phyloP scores from a whole-genome alignment of 2,797 vertebrate genomes.

The Pangasius larnaudii region DNA sequence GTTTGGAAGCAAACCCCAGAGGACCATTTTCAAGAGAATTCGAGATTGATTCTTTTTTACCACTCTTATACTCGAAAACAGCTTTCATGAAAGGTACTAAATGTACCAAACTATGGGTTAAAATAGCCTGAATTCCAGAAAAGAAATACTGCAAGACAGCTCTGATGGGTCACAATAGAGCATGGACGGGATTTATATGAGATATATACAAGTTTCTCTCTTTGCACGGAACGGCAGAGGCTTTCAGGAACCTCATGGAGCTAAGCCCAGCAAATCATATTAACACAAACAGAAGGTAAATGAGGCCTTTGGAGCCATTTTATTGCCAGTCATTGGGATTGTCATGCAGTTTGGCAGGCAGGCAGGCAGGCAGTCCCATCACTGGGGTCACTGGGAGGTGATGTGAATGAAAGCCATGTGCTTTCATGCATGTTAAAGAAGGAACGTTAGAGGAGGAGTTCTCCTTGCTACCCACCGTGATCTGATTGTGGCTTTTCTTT shows the following conservation, averaged over 20 bases:
- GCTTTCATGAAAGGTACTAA: not conserved
- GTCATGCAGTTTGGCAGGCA: constrained; percentile 45
- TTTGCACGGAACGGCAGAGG: not conserved
- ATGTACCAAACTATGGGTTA: not conserved
- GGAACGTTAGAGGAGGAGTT: constrained; percentile 26
- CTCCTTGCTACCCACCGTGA: not conserved
- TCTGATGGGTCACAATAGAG: not conserved
- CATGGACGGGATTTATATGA: not conserved
- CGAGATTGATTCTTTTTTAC: not conserved
- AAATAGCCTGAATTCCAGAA: not conserved
- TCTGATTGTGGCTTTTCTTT: constrained; percentile 15
- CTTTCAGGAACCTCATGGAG: constrained; percentile 39
- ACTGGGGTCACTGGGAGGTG: constrained; percentile 57
- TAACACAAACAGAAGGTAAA: constrained; percentile 49
- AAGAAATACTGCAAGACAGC: not conserved
- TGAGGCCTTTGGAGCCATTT: constrained; percentile 35
- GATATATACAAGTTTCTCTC: not conserved
- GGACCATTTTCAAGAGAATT: not conserved
- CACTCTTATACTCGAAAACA: not conserved
- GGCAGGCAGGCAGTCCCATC: constrained; percentile 51
- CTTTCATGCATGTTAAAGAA: constrained; percentile 29
- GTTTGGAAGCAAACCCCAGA: not conserved
- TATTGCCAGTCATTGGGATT: constrained; percentile 12
- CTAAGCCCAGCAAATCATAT: constrained; percentile 26
- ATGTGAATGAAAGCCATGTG: constrained; percentile 52